Conservation (phyloP, 2,797 vertebrate species). For the Sebastes minor region DNA sequence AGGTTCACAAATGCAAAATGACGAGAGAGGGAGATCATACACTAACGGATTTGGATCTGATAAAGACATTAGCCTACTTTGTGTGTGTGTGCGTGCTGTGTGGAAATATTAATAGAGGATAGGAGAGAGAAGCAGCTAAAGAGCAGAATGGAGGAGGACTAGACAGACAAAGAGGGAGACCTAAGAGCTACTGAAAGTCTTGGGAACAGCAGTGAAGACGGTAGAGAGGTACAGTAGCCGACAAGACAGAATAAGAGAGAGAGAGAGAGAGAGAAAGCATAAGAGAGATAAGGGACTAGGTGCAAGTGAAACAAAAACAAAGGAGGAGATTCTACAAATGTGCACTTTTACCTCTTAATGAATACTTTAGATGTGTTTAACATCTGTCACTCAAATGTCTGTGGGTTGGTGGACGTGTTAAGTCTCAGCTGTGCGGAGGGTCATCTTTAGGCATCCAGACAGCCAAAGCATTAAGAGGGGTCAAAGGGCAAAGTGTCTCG, state of each 20-base stretch:
- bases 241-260: not conserved
- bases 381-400: constrained; percentile 30
- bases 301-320: constrained; percentile 7
- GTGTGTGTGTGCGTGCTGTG: not conserved
- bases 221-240: not conserved
- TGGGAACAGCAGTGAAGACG: constrained; percentile 23
- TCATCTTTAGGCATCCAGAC: constrained; percentile 47
- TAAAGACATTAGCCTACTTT: constrained; percentile 37
- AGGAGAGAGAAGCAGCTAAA: not conserved
- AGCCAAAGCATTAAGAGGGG: constrained; percentile 25
- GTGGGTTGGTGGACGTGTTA: not conserved
- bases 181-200: constrained; percentile 13
- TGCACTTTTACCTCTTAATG: not conserved
- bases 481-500: constrained; percentile 42
- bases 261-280: not conserved
- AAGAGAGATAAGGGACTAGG: not conserved
- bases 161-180: constrained; percentile 28
- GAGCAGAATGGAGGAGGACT: not conserved
- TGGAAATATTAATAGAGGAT: constrained; percentile 15
- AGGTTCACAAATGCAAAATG: constrained; percentile 13
- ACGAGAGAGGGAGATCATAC: constrained; percentile 4
- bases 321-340: not conserved
- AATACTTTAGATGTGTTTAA: not conserved
- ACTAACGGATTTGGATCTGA: constrained; percentile 29
- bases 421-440: constrained; percentile 51